These are phyloP conservation scores for Pentalonia nigronervosa DNA, from an alignment of 1,140 invertebrate species.

Conservation along the genomic window DNA sequence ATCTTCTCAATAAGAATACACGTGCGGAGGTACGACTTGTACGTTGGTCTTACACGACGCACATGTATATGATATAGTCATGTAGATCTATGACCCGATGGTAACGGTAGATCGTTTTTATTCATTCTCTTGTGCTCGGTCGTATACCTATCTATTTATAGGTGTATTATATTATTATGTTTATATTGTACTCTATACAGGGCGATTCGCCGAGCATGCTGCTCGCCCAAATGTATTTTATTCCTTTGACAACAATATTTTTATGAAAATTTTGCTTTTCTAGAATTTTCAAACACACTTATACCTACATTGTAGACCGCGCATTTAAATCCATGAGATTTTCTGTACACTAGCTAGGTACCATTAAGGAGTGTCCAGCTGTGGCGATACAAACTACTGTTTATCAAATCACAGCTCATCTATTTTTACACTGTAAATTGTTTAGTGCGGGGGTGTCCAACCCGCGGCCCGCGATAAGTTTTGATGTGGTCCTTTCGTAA, in stretches of 20 bases:
- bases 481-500: too few species aligned
- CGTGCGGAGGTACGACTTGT: neutral
- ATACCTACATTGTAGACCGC: neutral
- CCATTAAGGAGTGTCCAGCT: neutral
- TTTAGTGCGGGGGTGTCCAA: neutral
- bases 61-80: neutral
- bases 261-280: neutral
- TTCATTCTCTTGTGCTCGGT: neutral
- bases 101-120: constrained; percentile 4
- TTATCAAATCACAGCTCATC: neutral
- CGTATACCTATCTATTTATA: neutral
- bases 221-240: neutral
- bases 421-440: neutral
- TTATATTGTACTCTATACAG: neutral
- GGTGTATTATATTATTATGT: neutral
- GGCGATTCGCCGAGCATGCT: neutral
- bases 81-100: neutral
- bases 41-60: neutral
- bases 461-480: too few species aligned
- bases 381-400: neutral
- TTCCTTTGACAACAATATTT: neutral
- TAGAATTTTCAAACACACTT: neutral
- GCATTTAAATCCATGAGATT: neutral
- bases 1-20: neutral
- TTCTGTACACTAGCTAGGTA: neutral